A percentile compares a stretch with the other conserved stretches of the same genome.
phyloP scores from a whole-genome alignment of 2,797 vertebrate genomes.

The Petrocephalus schoutedeni region DNA sequence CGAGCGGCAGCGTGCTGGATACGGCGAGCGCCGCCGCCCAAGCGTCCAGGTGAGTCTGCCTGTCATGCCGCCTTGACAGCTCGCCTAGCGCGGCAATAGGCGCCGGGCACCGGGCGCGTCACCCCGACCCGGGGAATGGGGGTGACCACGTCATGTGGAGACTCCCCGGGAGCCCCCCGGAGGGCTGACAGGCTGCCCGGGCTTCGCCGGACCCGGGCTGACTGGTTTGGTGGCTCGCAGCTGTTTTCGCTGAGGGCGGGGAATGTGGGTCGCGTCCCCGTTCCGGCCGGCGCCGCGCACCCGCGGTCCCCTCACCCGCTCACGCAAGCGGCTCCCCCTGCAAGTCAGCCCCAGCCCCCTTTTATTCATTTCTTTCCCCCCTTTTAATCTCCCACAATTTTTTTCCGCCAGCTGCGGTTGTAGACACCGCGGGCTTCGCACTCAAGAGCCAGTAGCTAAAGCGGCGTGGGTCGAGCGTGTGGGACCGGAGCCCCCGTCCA shows the following conservation, averaged over 20 bases:
- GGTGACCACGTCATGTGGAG: background rate
- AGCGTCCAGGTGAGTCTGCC: conserved; percentile 3
- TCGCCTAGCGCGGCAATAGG: background rate
- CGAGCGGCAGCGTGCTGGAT: background rate
- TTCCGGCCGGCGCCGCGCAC: background rate
- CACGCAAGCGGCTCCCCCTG: background rate
- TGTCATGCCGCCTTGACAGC: background rate
- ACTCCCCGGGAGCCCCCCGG: background rate
- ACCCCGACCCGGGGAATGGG: background rate
- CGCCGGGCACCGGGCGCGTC: background rate
- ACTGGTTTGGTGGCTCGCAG: background rate
- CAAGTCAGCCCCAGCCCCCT: background rate
- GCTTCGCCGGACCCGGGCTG: background rate
- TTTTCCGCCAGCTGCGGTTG: background rate
- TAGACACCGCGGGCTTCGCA: background rate
- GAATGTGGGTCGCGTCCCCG: conserved; percentile 13
- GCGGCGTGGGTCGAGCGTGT: background rate
- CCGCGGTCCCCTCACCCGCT: background rate
- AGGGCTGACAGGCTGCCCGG: background rate
- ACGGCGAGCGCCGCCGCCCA: background rate
- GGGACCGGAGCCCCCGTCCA: background rate
- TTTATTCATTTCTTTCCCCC: background rate
- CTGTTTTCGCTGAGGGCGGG: background rate
- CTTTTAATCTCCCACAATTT: background rate
- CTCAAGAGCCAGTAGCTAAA: background rate